These are phyloP conservation scores for Alectoris magna DNA, from an alignment of 2,797 vertebrate species.

Conservation along the genomic window DNA sequence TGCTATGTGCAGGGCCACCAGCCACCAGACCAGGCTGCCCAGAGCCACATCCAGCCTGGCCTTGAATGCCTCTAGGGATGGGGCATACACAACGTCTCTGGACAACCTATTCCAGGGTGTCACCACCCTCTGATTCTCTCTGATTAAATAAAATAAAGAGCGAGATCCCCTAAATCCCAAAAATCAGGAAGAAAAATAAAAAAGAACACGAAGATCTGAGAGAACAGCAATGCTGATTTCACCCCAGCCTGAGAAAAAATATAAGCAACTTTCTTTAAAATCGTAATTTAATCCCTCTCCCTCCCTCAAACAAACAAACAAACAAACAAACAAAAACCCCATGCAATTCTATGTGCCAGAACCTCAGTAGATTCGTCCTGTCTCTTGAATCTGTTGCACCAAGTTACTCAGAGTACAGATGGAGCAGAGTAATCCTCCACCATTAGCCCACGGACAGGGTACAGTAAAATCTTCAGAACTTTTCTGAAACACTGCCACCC, in stretches of 20 bases:
- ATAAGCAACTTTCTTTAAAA: background rate
- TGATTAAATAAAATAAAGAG: background rate
- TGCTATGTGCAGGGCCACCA: too few relatives aligned
- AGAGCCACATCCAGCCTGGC: too few relatives aligned
- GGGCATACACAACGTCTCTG: too few relatives aligned
- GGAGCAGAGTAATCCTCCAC: background rate
- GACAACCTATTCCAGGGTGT: too few relatives aligned
- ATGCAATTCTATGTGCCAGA: background rate
- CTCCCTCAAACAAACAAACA: too few relatives aligned
- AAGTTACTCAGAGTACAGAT: background rate
- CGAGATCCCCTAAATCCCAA: background rate
- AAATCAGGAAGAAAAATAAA: background rate
- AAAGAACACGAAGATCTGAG: background rate
- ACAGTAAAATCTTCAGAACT: background rate
- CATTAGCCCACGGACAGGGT: fast-evolving
- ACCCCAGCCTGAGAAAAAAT: background rate
- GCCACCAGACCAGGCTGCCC: too few relatives aligned
- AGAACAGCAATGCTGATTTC: background rate
- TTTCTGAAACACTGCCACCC: conserved; percentile 62
- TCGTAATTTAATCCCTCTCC: background rate
- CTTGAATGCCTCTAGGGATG: too few relatives aligned
- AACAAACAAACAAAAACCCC: too few relatives aligned
- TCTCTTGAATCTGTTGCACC: background rate
- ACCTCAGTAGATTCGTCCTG: background rate
- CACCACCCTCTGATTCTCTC: background rate